Evolutionary conservation across 2,113 vertebrate genomes (phyloP).

Genomic region (Salvelinus sp.): DNA sequence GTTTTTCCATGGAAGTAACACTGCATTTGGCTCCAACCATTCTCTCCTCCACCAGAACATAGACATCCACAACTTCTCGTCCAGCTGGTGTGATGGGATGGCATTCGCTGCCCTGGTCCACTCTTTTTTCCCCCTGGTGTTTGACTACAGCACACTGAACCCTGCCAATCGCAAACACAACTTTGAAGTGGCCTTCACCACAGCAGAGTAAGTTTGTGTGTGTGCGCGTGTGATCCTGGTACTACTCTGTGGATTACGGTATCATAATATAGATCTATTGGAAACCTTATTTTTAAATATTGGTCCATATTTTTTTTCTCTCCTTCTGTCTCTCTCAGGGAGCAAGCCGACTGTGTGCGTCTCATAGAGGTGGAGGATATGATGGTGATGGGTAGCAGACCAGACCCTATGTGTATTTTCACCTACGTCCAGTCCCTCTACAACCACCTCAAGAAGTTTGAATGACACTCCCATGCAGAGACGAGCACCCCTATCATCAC

Average conservation of each 20-base stretch:
- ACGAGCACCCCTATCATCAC: not conserved
- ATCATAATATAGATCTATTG: not conserved
- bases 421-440: conserved; percentile 97
- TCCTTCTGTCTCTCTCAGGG: no score
- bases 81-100: conserved; percentile 95
- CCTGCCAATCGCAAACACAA: conserved; percentile 84
- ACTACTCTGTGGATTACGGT: not conserved
- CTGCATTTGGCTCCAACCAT: no score
- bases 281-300: no score
- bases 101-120: conserved; percentile 95
- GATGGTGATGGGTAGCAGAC: conserved; percentile 91
- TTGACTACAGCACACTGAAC: conserved; percentile 84
- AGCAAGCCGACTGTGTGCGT: conserved; percentile 85
- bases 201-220: conserved; percentile 85
- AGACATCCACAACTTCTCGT: conserved; percentile 95
- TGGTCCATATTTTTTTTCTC: no score
- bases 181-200: conserved; percentile 87
- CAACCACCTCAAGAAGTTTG: conserved; percentile 89
- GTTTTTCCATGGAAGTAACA: not conserved
- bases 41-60: conserved; percentile 78
- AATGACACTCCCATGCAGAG: conserved; percentile 66
- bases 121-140: conserved; percentile 93
- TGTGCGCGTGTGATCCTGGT: not conserved
- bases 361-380: conserved; percentile 98
- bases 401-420: conserved; percentile 97